Evolutionary conservation across 2,888 invertebrate genomes (phyloP), one percentile per base, ranked within the genome.

Genomic region (Sclerodermus sp.): DNA sequence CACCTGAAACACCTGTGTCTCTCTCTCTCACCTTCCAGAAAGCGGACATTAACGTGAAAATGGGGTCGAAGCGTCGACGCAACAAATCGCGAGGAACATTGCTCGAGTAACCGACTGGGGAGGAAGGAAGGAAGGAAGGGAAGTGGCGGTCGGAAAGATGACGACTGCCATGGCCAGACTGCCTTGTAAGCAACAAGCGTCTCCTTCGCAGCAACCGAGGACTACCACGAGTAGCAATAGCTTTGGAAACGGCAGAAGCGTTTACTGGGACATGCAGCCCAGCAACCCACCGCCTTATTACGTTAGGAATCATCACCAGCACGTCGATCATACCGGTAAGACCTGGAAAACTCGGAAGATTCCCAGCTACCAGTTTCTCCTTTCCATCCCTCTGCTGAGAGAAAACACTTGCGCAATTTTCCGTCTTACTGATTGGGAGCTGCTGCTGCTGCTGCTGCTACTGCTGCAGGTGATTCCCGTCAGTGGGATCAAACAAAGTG

Each of bases 141-240:
- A 14, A 10, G 38, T 47, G 12, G 17, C 10, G 5, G 14, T 5
- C 39, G 15, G 55, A 52, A 63, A 61, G 44, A 77, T 77, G 77
- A 77, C 72, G 76, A 75, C 77, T 64, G 72, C 77, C 61, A 77
- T 77, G 77, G 77, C 77, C 45, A 71, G 77, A 66, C 69, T 77
- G 62, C 75, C 77, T 58, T 77, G 75, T 64, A 77, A 77, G 66
- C 73, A n/a, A 23, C 23, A 75, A 60, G 67, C 66, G 53, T 70
- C 74, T 59, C 68, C 68, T 43, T 69, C 64, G 63, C 71, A 63
- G 58, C 71, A 68, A 46, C 64, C 63, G 58, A 65, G 68, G 54
- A 61, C 69, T 23, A 23, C 3, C 23, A 8, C 23, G n/a, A n/a
- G n/a, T n/a, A n/a, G n/a, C 50, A 67, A 66, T 55, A 71, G 66